Conservation (phyloP, 2,113 vertebrate genomes). For the Engystomops pustulosus region DNA sequence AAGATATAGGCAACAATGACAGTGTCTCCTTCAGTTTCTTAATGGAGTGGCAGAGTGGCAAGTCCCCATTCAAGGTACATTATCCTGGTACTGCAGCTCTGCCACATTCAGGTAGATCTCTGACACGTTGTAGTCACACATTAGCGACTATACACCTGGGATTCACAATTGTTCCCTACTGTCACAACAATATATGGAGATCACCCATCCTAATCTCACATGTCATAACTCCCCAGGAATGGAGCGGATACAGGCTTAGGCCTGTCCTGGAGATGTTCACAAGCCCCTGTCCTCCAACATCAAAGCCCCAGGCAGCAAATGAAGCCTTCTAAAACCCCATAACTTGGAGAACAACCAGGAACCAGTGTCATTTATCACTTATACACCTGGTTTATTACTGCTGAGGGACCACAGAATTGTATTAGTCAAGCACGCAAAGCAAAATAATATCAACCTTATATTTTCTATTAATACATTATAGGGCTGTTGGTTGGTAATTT, state of each 20-base stretch:
- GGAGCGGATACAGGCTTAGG: slow-evolving; percentile 8
- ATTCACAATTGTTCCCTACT: neutral
- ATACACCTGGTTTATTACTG: neutral
- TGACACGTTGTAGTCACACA: too few species aligned
- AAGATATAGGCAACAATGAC: too few species aligned
- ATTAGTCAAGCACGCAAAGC: neutral
- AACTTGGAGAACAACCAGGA: neutral
- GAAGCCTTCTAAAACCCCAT: slow-evolving; percentile 22
- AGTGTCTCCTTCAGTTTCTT: too few species aligned
- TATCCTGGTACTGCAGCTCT: too few species aligned
- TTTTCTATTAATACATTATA: too few species aligned
- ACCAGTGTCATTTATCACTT: slow-evolving; percentile 1
- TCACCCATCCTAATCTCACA: slow-evolving; percentile 9
- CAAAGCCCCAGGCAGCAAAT: slow-evolving; percentile 26
- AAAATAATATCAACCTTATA: neutral
- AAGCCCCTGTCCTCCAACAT: slow-evolving; percentile 29
- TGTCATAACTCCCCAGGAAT: slow-evolving; percentile 6
- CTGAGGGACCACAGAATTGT: neutral
- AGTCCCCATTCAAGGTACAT: too few species aligned
- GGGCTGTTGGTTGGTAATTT: too few species aligned
- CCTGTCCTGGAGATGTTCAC: slow-evolving; percentile 19
- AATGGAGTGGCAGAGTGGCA: too few species aligned
- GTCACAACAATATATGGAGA: slow-evolving; percentile 9
- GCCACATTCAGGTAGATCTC: too few species aligned
- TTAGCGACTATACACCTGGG: too few species aligned